Evolutionary conservation across 2,797 vertebrate species (phyloP), one percentile per base, ranked within the genome.

Genomic region (Pangasius djambal): DNA sequence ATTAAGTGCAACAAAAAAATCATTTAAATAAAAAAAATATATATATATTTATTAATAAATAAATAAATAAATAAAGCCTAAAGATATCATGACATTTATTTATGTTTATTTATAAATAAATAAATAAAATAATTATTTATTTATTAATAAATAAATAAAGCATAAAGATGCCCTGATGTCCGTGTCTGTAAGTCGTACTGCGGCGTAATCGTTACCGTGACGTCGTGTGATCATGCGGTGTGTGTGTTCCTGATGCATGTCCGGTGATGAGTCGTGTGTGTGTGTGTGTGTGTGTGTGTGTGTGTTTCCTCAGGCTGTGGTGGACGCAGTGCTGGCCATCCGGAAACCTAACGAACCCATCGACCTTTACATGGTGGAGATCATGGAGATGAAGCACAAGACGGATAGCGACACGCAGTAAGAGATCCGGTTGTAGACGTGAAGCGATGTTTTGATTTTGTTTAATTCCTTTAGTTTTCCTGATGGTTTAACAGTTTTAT

Each of bases 321-420:
- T 99, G 8, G 98, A 99, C 90, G 97, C 98, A 88, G 96, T 99
- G 83, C 89, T 99, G 92, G 95, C 98, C 37, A 97, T 99, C 74
- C 94, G 93, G 59, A 97, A 97, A 92, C 96, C 97, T 69, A 96
- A 96, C 34, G 98, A 99, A 89, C 96, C 98, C 79, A 97, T 98
- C 31, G 98, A 99, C 92, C 96, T 99, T 59, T 98, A 95, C 95
- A 99, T 99, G 98, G 97, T 99, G 91, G 99, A 99, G 92, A 99
- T 99, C 83, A 99, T 99, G 98, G 98, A 99, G 94, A 99, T 99
- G 99, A 99, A 97, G 89, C 99, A 99, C 93, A 99, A 99, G 94
- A 98, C 97, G 0, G 99, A 99, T 93, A 98, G 97, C 0, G 98
- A 99, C 90, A 99, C 98, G 89, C 95, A 97, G 99, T 99, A 92